Evolutionary conservation across 2,113 vertebrate species (phyloP).

Genomic region (Emberiza fucata): DNA sequence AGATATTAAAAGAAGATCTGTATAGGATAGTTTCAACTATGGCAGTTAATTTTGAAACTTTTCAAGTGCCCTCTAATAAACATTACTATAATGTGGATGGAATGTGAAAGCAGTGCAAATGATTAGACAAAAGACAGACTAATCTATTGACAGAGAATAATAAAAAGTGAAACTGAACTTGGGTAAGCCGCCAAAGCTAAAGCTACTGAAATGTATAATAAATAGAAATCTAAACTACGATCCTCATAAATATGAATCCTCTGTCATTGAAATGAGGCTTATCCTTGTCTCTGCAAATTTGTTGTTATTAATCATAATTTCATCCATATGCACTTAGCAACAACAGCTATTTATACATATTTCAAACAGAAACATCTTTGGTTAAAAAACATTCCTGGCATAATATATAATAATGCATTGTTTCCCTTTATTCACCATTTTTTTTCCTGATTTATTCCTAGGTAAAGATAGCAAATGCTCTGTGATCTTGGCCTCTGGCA

Average conservation of each 20-base stretch:
- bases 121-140: neutral
- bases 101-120: neutral
- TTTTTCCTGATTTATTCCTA: neutral
- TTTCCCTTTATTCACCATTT: neutral
- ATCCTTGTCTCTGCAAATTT: neutral
- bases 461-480: neutral
- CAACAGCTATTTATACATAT: neutral
- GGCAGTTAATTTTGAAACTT: neutral
- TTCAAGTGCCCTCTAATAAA: neutral
- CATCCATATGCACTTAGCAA: neutral
- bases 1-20: neutral
- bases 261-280: neutral
- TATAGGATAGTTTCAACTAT: neutral
- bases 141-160: constrained; percentile 7
- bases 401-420: neutral
- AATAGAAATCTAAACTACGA: constrained; percentile 7
- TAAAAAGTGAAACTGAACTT: neutral
- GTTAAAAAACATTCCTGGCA: neutral
- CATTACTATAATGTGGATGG: neutral
- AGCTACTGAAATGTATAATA: neutral
- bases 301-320: neutral
- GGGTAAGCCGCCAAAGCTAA: neutral
- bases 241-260: constrained; percentile 12
- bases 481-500: neutral
- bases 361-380: neutral